phyloP scores from a whole-genome alignment of 2,797 vertebrate genomes.

The Sebastes dallii region DNA sequence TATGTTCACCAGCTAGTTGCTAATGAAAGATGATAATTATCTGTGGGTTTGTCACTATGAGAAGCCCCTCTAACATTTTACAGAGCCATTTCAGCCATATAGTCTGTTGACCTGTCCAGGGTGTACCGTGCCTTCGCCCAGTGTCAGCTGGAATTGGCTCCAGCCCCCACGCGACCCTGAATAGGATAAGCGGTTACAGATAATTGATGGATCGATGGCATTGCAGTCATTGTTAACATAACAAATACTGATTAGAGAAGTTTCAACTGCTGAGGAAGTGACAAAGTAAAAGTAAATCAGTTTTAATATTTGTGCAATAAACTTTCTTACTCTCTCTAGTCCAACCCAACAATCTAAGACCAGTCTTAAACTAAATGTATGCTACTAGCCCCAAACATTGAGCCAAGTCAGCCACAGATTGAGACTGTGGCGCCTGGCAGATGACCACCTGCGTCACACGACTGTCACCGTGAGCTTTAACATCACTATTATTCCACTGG shows the following conservation, averaged over 20 bases:
- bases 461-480: constrained; percentile 11
- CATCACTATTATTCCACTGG: constrained; percentile 16
- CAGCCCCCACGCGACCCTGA: too few relatives aligned
- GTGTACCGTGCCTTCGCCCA: too few relatives aligned
- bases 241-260: neutral
- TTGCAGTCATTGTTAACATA: neutral
- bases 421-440: constrained; percentile 16
- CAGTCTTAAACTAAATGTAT: neutral
- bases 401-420: neutral
- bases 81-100: neutral
- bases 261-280: neutral
- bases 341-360: neutral
- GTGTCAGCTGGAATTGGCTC: too few relatives aligned
- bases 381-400: neutral
- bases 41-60: neutral
- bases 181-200: too few relatives aligned
- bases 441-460: constrained; percentile 17
- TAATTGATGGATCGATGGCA: too few relatives aligned
- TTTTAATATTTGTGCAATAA: neutral
- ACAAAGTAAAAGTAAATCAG: neutral
- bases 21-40: neutral
- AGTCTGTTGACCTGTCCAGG: too few relatives aligned
- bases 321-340: neutral
- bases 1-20: neutral
- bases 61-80: neutral